Evolutionary conservation across 2,888 invertebrate species (phyloP), one percentile per base, ranked within the genome.

Genomic region (Seladonia tumulorum): DNA sequence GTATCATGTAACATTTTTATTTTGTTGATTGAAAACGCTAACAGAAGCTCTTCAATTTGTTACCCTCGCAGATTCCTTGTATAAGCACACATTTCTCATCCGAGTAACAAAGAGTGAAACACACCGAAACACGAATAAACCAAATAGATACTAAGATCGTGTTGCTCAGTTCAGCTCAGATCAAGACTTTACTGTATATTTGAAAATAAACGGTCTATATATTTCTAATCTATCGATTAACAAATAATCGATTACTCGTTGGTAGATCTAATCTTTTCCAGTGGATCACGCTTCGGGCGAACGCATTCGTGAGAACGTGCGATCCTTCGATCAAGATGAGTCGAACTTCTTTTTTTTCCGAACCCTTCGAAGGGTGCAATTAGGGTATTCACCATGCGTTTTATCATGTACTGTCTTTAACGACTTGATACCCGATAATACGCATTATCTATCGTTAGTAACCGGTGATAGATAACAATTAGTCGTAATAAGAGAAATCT

Each of bases 401-500:
- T 87, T 88, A 85, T 85, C 87, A 83, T 86, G 78, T 47, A 71
- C 82, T 83, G 68, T 73, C 76, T 76, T 86, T 81, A 90, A 90
- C 90, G 87, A 84, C 79, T 83, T 82, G 82, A 84, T 85, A 89
- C 81, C 85, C 90, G 88, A 90, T 88, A 68, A 90, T 85, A 87
- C 85, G 83, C 74, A 83, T 89, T 87, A 88, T 88, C 89, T 83
- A 86, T 89, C 90, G 86, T 90, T 90, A 90, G 85, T 88, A 87
- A 88, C 79, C 90, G 85, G 71, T 79, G 91, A 86, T 90, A 90
- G 88, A 90, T 90, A 90, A 90, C 89, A 90, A 88, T 90, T 91
- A 91, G 68, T 87, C 75, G 90, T 89, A 90, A 90, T 91, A 90
- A 91, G 90, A 91, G 91, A 90, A 87, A 90, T 63, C 86, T 90